phyloP scores from a whole-genome alignment of 2,113 vertebrate species.

The Vulpes vulpes region DNA sequence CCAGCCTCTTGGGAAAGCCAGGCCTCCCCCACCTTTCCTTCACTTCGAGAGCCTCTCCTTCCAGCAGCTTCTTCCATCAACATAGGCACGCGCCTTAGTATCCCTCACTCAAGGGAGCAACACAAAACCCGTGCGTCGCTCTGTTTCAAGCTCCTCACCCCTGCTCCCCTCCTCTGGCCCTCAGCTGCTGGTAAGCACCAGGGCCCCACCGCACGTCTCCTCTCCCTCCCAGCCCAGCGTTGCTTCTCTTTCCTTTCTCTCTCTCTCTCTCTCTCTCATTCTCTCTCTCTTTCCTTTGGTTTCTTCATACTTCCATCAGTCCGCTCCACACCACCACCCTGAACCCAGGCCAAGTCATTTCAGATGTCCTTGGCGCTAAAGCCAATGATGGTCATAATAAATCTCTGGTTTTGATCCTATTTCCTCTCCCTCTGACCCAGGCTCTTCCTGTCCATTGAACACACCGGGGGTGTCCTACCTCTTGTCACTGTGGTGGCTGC shows the following conservation, averaged over 20 bases:
- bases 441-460: not conserved
- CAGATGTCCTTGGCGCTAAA: not conserved
- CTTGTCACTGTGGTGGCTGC: not conserved
- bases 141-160: not conserved
- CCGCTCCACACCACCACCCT: not conserved
- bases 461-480: not conserved
- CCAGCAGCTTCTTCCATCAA: not conserved
- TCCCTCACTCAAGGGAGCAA: not conserved
- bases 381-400: not conserved
- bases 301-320: not conserved
- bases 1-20: not conserved
- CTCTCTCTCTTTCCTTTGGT: not conserved
- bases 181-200: not conserved
- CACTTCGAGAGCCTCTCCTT: not conserved
- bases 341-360: not conserved
- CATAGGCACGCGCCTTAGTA: not conserved
- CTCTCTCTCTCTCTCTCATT: no score
- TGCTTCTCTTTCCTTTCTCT: not conserved
- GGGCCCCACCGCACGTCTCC: not conserved
- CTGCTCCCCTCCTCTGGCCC: not conserved
- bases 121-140: not conserved
- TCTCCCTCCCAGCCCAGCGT: not conserved
- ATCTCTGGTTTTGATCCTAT: not conserved
- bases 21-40: rapidly evolving
- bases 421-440: not conserved